Base-by-base conservation (phyloP, 2,888 invertebrate species). In the Catocala nupta region DNA sequence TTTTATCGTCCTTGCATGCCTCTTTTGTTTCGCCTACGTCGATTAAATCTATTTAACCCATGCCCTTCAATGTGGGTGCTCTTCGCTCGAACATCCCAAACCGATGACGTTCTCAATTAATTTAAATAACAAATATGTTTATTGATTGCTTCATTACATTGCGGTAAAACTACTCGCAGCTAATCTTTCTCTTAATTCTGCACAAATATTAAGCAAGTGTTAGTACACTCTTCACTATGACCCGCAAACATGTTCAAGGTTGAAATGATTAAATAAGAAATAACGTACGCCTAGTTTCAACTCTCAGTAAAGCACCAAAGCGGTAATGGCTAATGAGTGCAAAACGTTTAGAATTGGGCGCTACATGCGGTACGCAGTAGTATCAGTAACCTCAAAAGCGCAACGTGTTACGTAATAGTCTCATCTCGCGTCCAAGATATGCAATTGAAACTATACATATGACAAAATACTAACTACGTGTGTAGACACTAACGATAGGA, bases 301-400 rank as follows among this genome's bases (percentile, higher is more conserved):
- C 49, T 57, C 55, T 13, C 49, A 65, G 70, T 70, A 70, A 60
- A 59, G 58, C 67, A 70, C 64, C 50, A 48, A 43, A 62, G 55
- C 34, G 57, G 43, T 54, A 49, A 76, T 70, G 60, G 63, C 59
- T 70, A 71, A 77, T 70, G 70, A 68, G 70, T 68, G 63, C 65
- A 68, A 70, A 66, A 63, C 67, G 58, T 51, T 71, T 59, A 65
- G 68, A 77, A 71, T 66, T 66, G 64, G 65, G 67, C 54, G 55
- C 63, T 63, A 52, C 53, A 62, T 65, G 59, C 65, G 65, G 68
- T 78, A 77, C 78, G 73, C 75, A 73, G 71, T 55, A 74, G 81
- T 78, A 87, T 87, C 85, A 84, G 76, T 87, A 82, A 89, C 87
- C 89, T 83, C 85, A 75, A 74, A 77, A 70, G 59, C 58, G 57